Percentiles rank a stretch among this genome's conserved stretches.
phyloP scores from a whole-genome alignment of 1,140 invertebrate species.

The Ceratoteleas bidentatus region DNA sequence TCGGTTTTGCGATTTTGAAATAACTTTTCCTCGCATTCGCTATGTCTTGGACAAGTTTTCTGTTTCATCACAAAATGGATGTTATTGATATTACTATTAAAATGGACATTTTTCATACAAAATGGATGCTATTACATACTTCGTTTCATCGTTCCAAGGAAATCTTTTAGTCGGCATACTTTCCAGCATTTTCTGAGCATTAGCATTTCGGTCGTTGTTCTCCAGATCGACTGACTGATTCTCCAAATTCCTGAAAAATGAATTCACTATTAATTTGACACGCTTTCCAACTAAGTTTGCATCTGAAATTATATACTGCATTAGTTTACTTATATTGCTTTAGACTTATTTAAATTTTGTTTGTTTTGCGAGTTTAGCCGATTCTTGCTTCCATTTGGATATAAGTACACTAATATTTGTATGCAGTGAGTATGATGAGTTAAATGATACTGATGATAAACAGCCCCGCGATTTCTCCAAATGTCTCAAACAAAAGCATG shows the following conservation, averaged over 20 bases:
- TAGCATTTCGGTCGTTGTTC: conserved; percentile 76
- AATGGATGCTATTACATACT: conserved; percentile 77
- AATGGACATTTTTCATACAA: too few species aligned
- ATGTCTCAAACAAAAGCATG: conserved; percentile 55
- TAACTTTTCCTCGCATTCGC: conserved; percentile 71
- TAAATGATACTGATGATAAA: conserved; percentile 78
- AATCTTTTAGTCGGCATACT: conserved; percentile 83
- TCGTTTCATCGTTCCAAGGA: conserved; percentile 83
- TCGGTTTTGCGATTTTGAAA: conserved; percentile 78
- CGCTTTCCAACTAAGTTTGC: neutral
- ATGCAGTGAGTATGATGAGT: conserved; percentile 60
- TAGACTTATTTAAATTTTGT: neutral
- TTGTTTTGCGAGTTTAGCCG: neutral
- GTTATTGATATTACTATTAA: conserved; percentile 10
- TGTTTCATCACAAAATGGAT: conserved; percentile 48
- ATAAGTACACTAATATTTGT: neutral
- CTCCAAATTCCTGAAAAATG: conserved; percentile 70
- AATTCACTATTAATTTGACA: neutral
- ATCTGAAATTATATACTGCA: neutral
- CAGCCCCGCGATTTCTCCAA: conserved; percentile 69
- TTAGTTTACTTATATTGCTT: neutral
- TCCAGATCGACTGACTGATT: conserved; percentile 73
- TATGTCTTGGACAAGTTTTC: conserved; percentile 74
- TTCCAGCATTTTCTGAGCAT: conserved; percentile 75
- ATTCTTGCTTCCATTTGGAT: too few species aligned